Evolutionary conservation across 2,888 invertebrate genomes (phyloP).

Genomic region (Epistrophella euchroma): DNA sequence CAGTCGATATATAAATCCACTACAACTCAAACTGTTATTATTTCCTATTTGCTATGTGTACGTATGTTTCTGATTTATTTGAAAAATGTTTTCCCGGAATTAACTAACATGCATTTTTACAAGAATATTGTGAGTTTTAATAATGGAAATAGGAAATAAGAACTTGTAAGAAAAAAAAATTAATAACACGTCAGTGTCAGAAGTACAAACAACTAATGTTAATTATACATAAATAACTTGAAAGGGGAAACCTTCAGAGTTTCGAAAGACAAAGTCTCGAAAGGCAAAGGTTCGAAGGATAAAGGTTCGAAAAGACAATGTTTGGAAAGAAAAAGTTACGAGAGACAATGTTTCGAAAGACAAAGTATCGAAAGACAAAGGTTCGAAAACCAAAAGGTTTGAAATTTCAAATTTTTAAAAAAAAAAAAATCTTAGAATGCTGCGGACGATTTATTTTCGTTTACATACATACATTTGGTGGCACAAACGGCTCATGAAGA

Average conservation of each 20-base stretch:
- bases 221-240: neutral
- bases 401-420: no score
- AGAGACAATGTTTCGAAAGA: no score
- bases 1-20: conserved; percentile 31
- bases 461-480: no score
- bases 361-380: no score
- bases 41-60: neutral
- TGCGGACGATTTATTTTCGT: no score
- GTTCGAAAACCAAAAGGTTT: no score
- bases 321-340: no score
- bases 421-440: no score
- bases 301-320: no score
- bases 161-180: neutral
- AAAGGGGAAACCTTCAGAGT: neutral
- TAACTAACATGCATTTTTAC: neutral
- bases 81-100: neutral
- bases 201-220: neutral
- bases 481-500: no score
- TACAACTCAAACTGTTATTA: neutral
- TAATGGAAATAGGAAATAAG: neutral
- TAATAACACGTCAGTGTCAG: neutral
- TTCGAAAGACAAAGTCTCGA: no score
- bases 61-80: neutral
- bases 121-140: neutral
- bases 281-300: no score